Evolutionary conservation across 2,113 vertebrate species (phyloP).

Genomic region (Lycocorax pyrrhopterus): DNA sequence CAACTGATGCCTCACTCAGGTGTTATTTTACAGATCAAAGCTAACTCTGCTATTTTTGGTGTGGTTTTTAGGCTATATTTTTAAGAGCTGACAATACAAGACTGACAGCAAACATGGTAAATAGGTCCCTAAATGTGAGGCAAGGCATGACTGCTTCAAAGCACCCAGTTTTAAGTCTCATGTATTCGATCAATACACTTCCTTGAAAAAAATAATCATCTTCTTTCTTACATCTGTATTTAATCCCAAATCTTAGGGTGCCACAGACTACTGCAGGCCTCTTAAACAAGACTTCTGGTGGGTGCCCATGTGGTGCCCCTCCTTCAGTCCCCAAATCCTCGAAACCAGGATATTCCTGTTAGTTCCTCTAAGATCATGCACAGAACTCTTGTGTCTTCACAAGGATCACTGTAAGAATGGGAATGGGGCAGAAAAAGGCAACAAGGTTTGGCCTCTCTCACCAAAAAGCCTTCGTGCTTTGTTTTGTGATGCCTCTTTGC

Average conservation of each 20-base stretch:
- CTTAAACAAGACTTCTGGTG: background rate
- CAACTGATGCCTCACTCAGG: background rate
- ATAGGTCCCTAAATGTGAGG: background rate
- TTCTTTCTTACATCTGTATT: background rate
- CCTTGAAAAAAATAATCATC: background rate
- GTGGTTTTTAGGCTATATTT: background rate
- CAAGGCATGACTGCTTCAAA: background rate
- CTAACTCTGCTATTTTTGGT: background rate
- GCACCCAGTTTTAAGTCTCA: background rate
- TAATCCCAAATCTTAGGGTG: background rate
- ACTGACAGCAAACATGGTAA: background rate
- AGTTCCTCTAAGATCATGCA: background rate
- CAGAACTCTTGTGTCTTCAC: background rate
- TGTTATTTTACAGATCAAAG: background rate
- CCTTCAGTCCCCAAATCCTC: background rate
- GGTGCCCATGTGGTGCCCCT: background rate
- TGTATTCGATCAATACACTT: background rate
- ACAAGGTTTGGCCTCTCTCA: background rate
- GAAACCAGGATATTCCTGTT: background rate
- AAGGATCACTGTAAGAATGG: rapidly evolving
- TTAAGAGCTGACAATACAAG: background rate
- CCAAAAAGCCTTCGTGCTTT: background rate
- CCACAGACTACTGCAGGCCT: background rate
- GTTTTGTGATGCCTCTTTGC: background rate
- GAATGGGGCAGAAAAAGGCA: background rate